These are phyloP conservation scores for Abrostola tripartita DNA, from an alignment of 2,888 invertebrate species.

Conservation along the genomic window DNA sequence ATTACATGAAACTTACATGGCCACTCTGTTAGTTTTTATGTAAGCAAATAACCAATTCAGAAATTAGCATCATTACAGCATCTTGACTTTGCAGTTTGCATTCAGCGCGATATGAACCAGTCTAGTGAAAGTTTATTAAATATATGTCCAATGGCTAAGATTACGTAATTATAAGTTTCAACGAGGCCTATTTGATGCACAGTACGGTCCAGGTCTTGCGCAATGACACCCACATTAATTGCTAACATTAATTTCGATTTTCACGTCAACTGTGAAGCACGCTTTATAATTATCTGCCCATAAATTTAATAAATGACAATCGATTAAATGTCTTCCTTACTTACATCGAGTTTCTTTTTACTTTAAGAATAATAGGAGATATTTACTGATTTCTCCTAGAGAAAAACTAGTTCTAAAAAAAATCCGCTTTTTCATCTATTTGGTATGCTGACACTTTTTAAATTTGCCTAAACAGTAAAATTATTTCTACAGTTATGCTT, in stretches of 20 bases:
- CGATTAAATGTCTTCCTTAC: constrained; percentile 27
- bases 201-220: constrained; percentile 50
- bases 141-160: constrained; percentile 50
- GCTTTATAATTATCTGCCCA: constrained; percentile 40
- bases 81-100: constrained; percentile 36
- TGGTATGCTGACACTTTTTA: not conserved
- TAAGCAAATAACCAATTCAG: constrained; percentile 42
- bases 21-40: constrained; percentile 41
- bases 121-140: constrained; percentile 63
- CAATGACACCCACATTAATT: constrained; percentile 46
- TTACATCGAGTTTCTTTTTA: constrained; percentile 12
- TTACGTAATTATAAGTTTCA: constrained; percentile 57
- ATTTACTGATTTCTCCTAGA: not conserved
- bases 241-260: constrained; percentile 45
- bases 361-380: not conserved
- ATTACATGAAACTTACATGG: constrained; percentile 40
- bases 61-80: constrained; percentile 45
- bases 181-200: constrained; percentile 59
- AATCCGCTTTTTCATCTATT: not conserved
- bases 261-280: constrained; percentile 30
- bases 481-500: constrained; percentile 5
- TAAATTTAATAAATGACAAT: constrained; percentile 30
- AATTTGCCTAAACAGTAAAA: not conserved
- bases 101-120: constrained; percentile 55
- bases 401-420: not conserved